phyloP scores from a whole-genome alignment of 2,888 invertebrate genomes.

The Stenurella melanura region DNA sequence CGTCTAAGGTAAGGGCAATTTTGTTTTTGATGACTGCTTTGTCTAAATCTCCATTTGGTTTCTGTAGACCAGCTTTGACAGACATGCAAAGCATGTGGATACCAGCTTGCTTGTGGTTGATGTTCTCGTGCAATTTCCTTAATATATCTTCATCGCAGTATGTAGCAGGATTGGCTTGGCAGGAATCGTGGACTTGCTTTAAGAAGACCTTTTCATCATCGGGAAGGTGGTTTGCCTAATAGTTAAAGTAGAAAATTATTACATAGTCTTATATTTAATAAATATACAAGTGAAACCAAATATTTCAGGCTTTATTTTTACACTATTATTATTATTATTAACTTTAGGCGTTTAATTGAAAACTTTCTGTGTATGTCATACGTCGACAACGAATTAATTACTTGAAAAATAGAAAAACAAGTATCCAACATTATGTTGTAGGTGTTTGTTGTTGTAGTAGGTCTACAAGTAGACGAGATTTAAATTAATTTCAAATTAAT shows the following conservation, averaged over 20 bases:
- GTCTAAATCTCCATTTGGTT: constrained; percentile 42
- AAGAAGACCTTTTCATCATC: constrained; percentile 39
- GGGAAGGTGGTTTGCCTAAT: constrained; percentile 40
- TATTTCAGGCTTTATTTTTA: too few species aligned
- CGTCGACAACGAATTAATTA: too few species aligned
- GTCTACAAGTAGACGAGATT: too few species aligned
- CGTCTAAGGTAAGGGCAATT: constrained; percentile 37
- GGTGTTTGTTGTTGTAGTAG: too few species aligned
- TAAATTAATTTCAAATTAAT: too few species aligned
- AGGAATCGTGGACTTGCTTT: constrained; percentile 44
- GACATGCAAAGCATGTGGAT: constrained; percentile 53
- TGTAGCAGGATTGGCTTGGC: constrained; percentile 47
- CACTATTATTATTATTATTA: too few species aligned
- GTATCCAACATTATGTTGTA: too few species aligned
- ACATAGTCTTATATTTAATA: neutral
- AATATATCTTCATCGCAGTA: constrained; percentile 46
- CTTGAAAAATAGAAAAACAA: too few species aligned
- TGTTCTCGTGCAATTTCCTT: constrained; percentile 39
- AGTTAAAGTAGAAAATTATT: neutral
- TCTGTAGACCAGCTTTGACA: constrained; percentile 46
- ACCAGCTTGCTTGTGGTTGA: constrained; percentile 42
- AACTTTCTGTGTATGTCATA: too few species aligned
- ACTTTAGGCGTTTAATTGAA: too few species aligned
- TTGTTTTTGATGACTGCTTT: constrained; percentile 35
- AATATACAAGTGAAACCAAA: too few species aligned